These are phyloP conservation scores for Typhlomys cinereus DNA, from an alignment of 2,113 vertebrate species.

Conservation along the genomic window DNA sequence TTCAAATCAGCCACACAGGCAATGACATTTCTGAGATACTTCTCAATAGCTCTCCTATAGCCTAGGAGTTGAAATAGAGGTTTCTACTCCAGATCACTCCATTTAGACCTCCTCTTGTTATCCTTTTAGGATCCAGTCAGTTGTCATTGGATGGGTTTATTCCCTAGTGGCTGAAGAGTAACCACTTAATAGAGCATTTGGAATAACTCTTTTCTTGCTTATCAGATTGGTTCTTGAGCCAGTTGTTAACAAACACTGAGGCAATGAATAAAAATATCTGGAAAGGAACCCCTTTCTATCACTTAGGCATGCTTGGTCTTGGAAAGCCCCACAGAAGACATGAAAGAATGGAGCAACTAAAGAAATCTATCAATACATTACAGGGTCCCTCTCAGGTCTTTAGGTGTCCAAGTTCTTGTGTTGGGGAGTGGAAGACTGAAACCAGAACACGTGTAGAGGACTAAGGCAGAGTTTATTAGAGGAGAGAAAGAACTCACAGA, in stretches of 20 bases:
- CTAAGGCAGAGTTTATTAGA: too few species aligned
- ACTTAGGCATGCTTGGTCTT: neutral
- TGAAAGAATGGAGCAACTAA: neutral
- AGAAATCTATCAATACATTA: neutral
- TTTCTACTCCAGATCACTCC: slow-evolving; percentile 1
- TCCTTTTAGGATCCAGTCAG: neutral
- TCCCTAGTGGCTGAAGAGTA: neutral
- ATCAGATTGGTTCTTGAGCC: neutral
- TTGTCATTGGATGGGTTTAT: neutral
- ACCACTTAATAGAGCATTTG: neutral
- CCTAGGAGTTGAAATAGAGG: neutral
- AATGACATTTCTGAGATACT: slow-evolving; percentile 22
- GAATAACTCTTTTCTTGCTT: slow-evolving; percentile 30
- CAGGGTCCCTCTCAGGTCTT: too few species aligned
- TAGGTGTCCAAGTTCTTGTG: too few species aligned
- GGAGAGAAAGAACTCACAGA: too few species aligned
- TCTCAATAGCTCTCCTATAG: slow-evolving; percentile 17
- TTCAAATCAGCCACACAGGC: neutral
- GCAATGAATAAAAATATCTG: neutral
- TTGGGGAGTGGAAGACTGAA: too few species aligned
- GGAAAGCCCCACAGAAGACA: neutral
- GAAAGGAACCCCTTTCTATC: neutral
- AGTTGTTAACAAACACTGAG: neutral
- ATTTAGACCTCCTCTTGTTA: neutral
- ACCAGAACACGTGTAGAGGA: too few species aligned